Evolutionary conservation across 2,113 vertebrate genomes (phyloP), one percentile per base, ranked within the genome.

Genomic region (Burhinus bistriatus): DNA sequence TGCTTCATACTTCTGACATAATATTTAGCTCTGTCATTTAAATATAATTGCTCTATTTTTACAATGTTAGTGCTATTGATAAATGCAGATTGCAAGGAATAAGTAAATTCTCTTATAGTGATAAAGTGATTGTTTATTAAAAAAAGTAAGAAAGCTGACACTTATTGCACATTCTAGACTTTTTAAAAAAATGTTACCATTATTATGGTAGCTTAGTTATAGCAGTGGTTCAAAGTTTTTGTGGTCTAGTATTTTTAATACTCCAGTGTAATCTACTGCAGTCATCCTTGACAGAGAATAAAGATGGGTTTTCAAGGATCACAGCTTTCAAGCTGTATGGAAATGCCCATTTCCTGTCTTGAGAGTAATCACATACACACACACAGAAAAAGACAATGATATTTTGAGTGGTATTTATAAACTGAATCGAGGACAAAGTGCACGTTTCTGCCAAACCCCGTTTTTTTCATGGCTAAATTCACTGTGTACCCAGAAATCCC

Each of bases 1-100:
- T 95, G 32, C 95, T 96, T 95, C 95, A 89, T 93, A 97, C 40
- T 82, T 93, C 96, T 98, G 98, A 97, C 98, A 98, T 89, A 98
- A 98, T 98, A 97, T 98, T 98, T 98, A 97, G 88, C 75, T 97
- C 97, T 97, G 95, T 95, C 97, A 96, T 94, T 87, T 88, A 97
- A 97, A 96, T 83, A 91, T 96, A 97, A 97, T 97, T 97, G 94
- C 90, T 94, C 97, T 97, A 97, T 96, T 98, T 98, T 97, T 97
- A 95, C 72, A 88, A 77, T 90, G 85, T 96, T 97, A 96, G 38
- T 89, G 80, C 72, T 97, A 97, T 96, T 97, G 97, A 96, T 97
- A 97, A 96, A 96, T 97, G 87, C 51, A 95, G 96, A 95, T 97
- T 96, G 91, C 85, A 91, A 95, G 58, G 88, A 94, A 81, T 76